Evolutionary conservation across 2,888 invertebrate genomes (phyloP).

Genomic region (Dastarcus helophoroides): DNA sequence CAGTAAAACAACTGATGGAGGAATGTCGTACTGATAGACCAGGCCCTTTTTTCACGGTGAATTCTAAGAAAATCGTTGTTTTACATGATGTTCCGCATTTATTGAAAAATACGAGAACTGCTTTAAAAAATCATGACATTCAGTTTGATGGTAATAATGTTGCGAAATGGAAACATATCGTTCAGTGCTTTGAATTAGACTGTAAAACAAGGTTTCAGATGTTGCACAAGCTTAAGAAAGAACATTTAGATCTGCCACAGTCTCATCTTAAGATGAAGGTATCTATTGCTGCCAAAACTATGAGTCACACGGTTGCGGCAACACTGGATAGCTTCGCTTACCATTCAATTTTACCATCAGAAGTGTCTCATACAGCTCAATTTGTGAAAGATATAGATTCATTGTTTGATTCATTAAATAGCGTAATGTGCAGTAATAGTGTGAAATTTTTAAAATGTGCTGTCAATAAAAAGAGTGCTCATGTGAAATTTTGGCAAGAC

Average conservation of each 20-base stretch:
- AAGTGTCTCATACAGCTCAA: constrained; percentile 3
- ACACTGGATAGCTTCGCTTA: no score
- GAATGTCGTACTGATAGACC: no score
- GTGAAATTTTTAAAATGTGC: no score
- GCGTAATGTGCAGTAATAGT: no score
- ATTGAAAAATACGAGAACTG: constrained; percentile 1
- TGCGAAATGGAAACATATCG: constrained; percentile 1
- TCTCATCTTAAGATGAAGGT: no score
- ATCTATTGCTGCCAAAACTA: no score
- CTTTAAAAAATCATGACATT: constrained; percentile 3
- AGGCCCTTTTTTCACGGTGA: no score
- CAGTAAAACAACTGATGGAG: not conserved
- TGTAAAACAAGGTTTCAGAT: not conserved
- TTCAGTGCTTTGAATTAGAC: not conserved
- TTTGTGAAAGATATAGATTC: constrained; percentile 2
- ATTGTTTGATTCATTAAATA: constrained; percentile 5
- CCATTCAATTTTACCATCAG: constrained; percentile 5
- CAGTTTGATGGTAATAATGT: not conserved
- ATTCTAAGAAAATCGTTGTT: constrained; percentile 1
- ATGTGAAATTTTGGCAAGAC: no score
- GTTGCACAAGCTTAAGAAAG: not conserved
- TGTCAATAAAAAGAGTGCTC: no score
- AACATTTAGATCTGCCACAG: not conserved
- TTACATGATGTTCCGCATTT: constrained; percentile 1
- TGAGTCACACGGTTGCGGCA: no score